These are phyloP conservation scores for Gallinago solitaria DNA, from an alignment of 2,797 vertebrate species.

Conservation along the genomic window DNA sequence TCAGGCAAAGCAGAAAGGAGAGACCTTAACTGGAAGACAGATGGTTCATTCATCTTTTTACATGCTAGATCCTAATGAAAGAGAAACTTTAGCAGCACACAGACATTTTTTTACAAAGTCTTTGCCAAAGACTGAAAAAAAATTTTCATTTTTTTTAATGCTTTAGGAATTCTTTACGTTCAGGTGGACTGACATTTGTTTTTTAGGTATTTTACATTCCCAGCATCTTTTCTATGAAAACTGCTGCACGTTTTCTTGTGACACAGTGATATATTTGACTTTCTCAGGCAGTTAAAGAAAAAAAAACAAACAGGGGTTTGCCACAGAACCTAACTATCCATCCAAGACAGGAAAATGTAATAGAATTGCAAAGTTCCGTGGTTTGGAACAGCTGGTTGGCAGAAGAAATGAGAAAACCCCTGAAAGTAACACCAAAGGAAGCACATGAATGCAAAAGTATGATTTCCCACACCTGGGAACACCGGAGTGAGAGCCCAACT, in stretches of 20 bases:
- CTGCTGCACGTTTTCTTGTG: not conserved
- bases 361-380: not conserved
- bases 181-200: not conserved
- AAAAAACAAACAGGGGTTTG: not conserved
- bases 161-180: not conserved
- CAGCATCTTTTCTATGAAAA: not conserved
- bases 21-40: not conserved
- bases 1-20: not conserved
- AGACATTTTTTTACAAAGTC: not conserved
- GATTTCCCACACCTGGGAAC: not conserved
- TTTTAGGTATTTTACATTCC: not conserved
- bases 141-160: not conserved
- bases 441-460: not conserved
- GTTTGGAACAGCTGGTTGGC: not conserved
- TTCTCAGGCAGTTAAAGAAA: not conserved
- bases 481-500: not conserved
- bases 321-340: not conserved
- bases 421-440: not conserved
- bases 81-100: not conserved
- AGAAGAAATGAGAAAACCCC: not conserved
- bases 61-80: not conserved
- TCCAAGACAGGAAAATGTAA: not conserved
- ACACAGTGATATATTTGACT: not conserved
- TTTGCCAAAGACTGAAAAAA: not conserved
- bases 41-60: not conserved